Conservation (phyloP, 2,888 invertebrate genomes). For the Magallana nippona region DNA sequence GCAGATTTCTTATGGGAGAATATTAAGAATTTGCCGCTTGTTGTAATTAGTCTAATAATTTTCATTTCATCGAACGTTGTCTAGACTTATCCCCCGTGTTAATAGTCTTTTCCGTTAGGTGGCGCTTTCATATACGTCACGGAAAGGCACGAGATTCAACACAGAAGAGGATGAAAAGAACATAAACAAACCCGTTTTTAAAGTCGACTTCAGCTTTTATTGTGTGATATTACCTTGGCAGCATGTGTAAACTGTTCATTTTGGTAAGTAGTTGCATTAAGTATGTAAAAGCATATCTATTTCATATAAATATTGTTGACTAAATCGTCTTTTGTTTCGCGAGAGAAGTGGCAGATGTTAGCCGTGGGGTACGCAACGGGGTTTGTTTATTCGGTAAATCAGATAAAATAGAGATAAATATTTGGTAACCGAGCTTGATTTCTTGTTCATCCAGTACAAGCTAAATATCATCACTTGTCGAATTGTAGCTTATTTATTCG, state of each 20-base stretch:
- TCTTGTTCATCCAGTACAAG: no score
- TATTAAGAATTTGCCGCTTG: not conserved
- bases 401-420: not conserved
- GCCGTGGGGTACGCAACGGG: conserved; percentile 6
- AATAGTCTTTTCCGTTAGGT: not conserved
- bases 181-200: not conserved
- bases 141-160: conserved; percentile 16
- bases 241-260: not conserved
- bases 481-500: no score
- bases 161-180: not conserved
- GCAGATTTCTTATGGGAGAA: no score
- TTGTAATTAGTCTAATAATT: not conserved
- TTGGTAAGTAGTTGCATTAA: not conserved
- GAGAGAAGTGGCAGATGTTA: conserved; percentile 22
- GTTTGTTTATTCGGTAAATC: not conserved
- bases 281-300: not conserved
- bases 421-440: not conserved
- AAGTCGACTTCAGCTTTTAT: not conserved
- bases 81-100: not conserved
- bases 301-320: not conserved
- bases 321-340: conserved; percentile 17
- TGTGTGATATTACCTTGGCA: not conserved
- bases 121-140: conserved; percentile 22
- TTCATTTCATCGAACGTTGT: not conserved
- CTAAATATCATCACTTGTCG: no score